phyloP scores from a whole-genome alignment of 1,140 invertebrate genomes.

The Phthorimaea operculella region DNA sequence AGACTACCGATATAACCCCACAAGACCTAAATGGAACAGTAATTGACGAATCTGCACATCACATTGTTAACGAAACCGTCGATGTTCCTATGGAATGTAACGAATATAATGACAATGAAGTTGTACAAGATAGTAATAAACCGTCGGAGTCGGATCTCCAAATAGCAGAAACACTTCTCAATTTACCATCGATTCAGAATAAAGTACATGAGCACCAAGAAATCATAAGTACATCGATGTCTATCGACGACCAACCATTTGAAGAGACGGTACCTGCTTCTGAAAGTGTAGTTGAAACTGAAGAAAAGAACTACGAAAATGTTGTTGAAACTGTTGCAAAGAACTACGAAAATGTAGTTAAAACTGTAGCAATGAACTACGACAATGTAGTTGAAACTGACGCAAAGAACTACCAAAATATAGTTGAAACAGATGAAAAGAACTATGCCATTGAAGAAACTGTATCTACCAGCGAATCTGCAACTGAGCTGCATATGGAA shows the following conservation, averaged over 20 bases:
- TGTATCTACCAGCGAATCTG: background rate
- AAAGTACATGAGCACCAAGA: conserved; percentile 27
- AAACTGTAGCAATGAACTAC: background rate
- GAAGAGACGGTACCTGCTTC: background rate
- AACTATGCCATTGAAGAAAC: conserved; percentile 5
- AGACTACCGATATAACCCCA: no score
- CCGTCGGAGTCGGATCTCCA: conserved; percentile 60
- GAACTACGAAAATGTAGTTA: conserved; percentile 2
- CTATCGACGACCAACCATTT: conserved; percentile 11
- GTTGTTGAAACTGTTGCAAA: conserved; percentile 9
- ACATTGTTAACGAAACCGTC: background rate
- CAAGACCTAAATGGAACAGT: conserved; percentile 6
- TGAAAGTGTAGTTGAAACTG: conserved; percentile 3
- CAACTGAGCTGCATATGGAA: conserved; percentile 11
- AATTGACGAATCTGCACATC: conserved; percentile 3
- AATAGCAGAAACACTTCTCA: conserved; percentile 60
- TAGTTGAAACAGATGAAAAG: conserved; percentile 11
- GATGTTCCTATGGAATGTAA: background rate
- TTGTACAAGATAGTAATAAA: conserved; percentile 26
- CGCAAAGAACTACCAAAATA: no score
- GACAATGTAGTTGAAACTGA: background rate
- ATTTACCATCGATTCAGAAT: conserved; percentile 52
- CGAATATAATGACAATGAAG: background rate
- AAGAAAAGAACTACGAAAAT: conserved; percentile 7
- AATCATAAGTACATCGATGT: conserved; percentile 17